Percentiles rank a stretch among this genome's conserved stretches.
Evolutionary conservation across 92 coral and sea anemone species (phyloP).

Genomic region (Zoanthus gigantus): DNA sequence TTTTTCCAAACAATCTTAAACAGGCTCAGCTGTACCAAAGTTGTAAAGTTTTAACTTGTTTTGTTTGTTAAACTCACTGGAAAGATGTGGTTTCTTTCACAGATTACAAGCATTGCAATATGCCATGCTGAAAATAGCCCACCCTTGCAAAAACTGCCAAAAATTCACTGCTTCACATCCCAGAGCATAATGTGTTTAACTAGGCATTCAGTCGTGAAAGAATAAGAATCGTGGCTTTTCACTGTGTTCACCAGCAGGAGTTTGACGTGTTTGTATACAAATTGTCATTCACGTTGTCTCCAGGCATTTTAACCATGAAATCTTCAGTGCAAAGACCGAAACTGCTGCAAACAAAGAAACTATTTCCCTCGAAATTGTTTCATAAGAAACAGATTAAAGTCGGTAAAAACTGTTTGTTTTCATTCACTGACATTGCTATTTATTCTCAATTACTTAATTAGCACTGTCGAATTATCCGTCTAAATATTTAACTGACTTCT

Average conservation of each 20-base stretch:
- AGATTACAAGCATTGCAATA: conserved; percentile 37
- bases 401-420: conserved; percentile 30
- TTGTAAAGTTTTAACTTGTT: conserved; percentile 25
- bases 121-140: conserved; percentile 48
- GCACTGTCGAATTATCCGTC: background rate
- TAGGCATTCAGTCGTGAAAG: conserved; percentile 42
- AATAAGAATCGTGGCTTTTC: conserved; percentile 30
- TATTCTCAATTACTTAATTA: background rate
- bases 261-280: conserved; percentile 8
- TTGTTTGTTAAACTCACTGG: conserved; percentile 13
- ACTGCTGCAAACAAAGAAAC: conserved; percentile 18
- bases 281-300: conserved; percentile 30
- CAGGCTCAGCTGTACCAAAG: conserved; percentile 18
- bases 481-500: background rate
- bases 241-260: conserved; percentile 39
- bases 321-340: conserved; percentile 10
- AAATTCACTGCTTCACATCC: conserved; percentile 53
- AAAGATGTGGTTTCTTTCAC: conserved; percentile 30
- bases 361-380: conserved; percentile 7
- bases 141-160: conserved; percentile 41
- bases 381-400: conserved; percentile 28
- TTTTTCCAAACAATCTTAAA: background rate
- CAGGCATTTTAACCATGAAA: conserved; percentile 25
- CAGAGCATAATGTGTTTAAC: conserved; percentile 44
- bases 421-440: background rate